phyloP scores from a whole-genome alignment of 23 tunicate genomes.

The Phallusia fumigata region DNA sequence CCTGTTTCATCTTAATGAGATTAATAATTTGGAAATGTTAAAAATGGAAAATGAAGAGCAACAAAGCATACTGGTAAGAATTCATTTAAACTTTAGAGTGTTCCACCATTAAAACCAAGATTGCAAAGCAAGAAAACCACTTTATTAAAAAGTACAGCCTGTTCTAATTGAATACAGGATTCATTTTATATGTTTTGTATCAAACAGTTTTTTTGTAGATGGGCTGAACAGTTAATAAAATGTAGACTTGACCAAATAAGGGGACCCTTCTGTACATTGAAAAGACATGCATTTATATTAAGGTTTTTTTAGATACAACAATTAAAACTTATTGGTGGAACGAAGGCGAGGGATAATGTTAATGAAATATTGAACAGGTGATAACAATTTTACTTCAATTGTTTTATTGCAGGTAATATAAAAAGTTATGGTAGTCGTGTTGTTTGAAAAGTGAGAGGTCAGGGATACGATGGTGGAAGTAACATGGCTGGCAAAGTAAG shows the following conservation, averaged over 20 bases:
- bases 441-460: slow-evolving; percentile 7
- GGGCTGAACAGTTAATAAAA: background rate
- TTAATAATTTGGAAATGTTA: slow-evolving; percentile 1
- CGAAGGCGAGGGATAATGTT: background rate
- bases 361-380: slow-evolving; percentile 4
- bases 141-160: background rate
- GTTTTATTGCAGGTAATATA: background rate
- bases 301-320: background rate
- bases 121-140: background rate
- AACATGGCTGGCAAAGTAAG: slow-evolving; percentile 6
- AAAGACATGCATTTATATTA: background rate
- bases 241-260: background rate
- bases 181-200: background rate
- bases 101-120: background rate
- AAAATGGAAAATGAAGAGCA: slow-evolving; percentile 1
- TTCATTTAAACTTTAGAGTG: no score
- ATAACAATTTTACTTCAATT: background rate
- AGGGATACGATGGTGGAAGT: slow-evolving; percentile 6
- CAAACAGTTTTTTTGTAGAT: background rate
- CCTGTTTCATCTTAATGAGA: background rate
- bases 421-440: background rate
- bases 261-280: background rate
- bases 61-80: background rate
- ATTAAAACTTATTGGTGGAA: background rate
- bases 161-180: background rate